Evolutionary conservation across 2,888 invertebrate species (phyloP).

Genomic region (Sinohyriopsis cumingii): DNA sequence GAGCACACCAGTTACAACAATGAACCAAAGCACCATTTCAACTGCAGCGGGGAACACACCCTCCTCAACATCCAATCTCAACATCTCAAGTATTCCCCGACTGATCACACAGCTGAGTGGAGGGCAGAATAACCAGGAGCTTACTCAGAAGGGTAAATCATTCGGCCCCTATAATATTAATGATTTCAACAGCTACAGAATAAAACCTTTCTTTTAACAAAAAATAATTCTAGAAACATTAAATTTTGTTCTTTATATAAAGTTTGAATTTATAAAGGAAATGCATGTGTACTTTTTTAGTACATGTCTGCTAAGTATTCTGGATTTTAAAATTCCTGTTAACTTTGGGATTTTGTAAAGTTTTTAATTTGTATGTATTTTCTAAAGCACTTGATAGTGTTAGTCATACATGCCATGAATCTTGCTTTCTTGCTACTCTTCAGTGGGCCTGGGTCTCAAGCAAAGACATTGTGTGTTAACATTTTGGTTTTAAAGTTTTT

Average conservation of each 20-base stretch:
- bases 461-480: too few species aligned
- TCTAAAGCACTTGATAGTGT: too few species aligned
- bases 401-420: too few species aligned
- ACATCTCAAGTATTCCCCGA: constrained; percentile 40
- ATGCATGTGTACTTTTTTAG: too few species aligned
- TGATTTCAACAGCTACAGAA: background rate
- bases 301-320: too few species aligned
- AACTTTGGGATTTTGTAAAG: too few species aligned
- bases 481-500: too few species aligned
- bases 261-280: background rate
- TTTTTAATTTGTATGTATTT: too few species aligned
- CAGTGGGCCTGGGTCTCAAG: too few species aligned
- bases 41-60: constrained; percentile 15
- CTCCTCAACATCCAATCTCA: constrained; percentile 26
- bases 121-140: constrained; percentile 77
- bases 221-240: background rate
- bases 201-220: background rate
- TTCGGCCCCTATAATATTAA: background rate
- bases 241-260: background rate
- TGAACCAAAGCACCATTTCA: constrained; percentile 14
- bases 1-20: constrained; percentile 29
- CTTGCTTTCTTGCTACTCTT: too few species aligned
- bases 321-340: too few species aligned
- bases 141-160: constrained; percentile 72
- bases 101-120: constrained; percentile 47